These are phyloP conservation scores for Bambusicola thoracicus DNA, from an alignment of 2,113 vertebrate species.

Conservation along the genomic window DNA sequence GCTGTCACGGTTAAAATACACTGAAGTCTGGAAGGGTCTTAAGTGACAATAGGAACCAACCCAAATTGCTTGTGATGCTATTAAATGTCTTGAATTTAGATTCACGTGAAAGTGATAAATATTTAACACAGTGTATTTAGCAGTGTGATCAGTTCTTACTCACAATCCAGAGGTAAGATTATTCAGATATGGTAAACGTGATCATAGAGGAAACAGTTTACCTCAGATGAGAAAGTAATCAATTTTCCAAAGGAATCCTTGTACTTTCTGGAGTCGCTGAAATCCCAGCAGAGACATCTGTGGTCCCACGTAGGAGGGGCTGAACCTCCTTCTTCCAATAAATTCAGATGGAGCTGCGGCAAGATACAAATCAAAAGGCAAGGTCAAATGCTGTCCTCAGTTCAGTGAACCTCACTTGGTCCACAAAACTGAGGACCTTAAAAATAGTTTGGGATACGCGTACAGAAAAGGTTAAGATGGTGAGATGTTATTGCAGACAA, in stretches of 20 bases:
- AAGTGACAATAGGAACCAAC: background rate
- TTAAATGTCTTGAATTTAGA: background rate
- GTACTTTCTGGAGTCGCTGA: background rate
- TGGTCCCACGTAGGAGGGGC: background rate
- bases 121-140: background rate
- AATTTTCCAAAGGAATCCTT: background rate
- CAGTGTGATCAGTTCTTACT: background rate
- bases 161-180: background rate
- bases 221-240: background rate
- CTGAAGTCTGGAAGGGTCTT: background rate
- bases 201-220: background rate
- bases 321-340: background rate
- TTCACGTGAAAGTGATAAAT: background rate
- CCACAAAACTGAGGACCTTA: background rate
- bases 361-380: background rate
- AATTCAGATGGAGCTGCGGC: background rate
- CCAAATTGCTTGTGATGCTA: background rate
- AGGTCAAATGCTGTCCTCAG: background rate
- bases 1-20: background rate
- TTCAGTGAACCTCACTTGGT: background rate
- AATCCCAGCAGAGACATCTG: background rate
- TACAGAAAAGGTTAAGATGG: background rate
- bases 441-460: background rate
- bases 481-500: fast-evolving
- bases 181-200: background rate